A percentile compares a stretch with the other conserved stretches of the same genome.
Conservation (phyloP, 2,113 vertebrate species). For the Laticauda laticaudata region DNA sequence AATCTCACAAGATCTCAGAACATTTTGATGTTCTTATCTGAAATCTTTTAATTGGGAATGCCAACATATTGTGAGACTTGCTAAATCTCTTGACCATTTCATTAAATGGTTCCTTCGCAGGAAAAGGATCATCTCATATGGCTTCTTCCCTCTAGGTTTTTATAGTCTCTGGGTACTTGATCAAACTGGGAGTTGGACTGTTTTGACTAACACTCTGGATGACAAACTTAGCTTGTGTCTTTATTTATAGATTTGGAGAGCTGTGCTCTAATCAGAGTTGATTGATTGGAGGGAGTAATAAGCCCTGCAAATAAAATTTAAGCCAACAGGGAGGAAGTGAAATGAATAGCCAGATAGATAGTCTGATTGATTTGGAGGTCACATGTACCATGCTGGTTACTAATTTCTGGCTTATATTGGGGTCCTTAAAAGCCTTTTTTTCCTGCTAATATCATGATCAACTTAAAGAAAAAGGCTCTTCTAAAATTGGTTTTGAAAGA, state of each 20-base stretch:
- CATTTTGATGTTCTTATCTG: background rate
- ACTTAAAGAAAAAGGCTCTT: background rate
- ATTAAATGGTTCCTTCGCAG: background rate
- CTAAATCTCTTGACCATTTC: background rate
- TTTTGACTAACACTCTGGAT: background rate
- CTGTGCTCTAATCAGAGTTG: background rate
- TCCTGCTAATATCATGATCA: background rate
- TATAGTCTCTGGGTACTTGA: background rate
- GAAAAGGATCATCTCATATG: background rate
- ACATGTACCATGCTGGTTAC: background rate
- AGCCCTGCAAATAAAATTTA: background rate
- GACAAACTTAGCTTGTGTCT: background rate
- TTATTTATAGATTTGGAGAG: background rate
- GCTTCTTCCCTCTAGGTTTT: background rate
- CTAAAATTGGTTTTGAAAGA: background rate
- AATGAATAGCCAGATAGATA: background rate
- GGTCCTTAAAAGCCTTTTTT: background rate
- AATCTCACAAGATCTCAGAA: background rate
- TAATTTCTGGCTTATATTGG: background rate
- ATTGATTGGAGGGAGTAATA: background rate
- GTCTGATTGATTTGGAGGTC: background rate
- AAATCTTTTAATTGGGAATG: background rate
- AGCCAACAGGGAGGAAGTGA: background rate
- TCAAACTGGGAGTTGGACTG: background rate
- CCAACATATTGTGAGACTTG: background rate